phyloP scores from a whole-genome alignment of 2,113 vertebrate genomes.

The Anser brachyrhynchus region DNA sequence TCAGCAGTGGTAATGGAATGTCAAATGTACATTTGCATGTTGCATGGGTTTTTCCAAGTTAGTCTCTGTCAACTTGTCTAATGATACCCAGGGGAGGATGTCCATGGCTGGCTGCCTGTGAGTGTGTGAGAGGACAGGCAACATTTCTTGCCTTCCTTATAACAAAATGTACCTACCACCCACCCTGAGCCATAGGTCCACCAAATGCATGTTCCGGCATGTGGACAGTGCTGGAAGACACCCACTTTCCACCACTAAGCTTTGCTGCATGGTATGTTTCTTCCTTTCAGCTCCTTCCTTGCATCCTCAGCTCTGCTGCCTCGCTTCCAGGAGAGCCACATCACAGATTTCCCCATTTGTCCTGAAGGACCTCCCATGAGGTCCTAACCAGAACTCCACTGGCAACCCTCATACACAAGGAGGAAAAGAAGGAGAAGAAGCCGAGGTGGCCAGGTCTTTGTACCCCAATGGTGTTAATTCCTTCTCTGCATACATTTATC shows the following conservation, averaged over 20 bases:
- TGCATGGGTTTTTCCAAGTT: not conserved
- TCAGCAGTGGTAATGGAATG: not conserved
- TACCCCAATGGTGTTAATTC: fast-evolving
- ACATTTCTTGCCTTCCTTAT: not conserved
- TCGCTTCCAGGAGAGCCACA: not conserved
- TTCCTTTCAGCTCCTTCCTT: not conserved
- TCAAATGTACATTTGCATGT: not conserved
- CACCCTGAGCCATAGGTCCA: not conserved
- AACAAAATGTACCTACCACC: not conserved
- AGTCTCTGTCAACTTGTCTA: not conserved
- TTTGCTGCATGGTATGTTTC: not conserved
- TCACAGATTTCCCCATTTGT: not conserved
- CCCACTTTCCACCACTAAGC: not conserved
- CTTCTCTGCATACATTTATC: not conserved
- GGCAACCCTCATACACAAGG: not conserved
- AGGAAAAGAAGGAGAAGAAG: not conserved
- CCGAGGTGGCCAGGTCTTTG: not conserved
- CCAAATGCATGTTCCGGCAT: fast-evolving
- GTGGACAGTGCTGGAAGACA: not conserved
- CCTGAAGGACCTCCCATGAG: not conserved
- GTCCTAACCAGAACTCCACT: not conserved
- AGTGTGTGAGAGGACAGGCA: not conserved
- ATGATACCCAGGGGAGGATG: not conserved
- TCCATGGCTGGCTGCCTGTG: not conserved
- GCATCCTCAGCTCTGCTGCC: not conserved